Conservation (phyloP, 2,797 vertebrate genomes). For the Coregonus ussuriensis region DNA sequence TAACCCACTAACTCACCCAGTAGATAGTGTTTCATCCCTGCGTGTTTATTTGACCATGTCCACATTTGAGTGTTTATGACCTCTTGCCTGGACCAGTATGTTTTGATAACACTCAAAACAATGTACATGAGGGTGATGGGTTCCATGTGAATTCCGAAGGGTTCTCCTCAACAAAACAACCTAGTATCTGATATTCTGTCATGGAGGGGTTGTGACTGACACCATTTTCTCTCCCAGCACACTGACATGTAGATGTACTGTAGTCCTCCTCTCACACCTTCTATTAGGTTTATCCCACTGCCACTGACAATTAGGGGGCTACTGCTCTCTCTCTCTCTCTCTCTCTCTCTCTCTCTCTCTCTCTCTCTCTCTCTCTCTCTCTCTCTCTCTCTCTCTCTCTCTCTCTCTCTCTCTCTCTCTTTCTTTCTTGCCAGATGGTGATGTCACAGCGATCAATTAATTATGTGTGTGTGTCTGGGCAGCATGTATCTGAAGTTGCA, state of each 20-base stretch:
- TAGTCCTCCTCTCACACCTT: slow-evolving; percentile 2
- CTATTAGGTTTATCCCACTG: slow-evolving; percentile 26
- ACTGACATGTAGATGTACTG: slow-evolving; percentile 10
- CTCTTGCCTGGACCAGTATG: slow-evolving; percentile 17
- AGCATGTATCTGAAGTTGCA: slow-evolving; percentile 37
- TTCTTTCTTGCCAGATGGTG: slow-evolving; percentile 24
- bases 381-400: not conserved
- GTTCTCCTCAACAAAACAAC: slow-evolving; percentile 24
- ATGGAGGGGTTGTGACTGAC: slow-evolving; percentile 32
- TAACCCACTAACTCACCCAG: slow-evolving; percentile 35
- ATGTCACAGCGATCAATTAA: slow-evolving; percentile 45
- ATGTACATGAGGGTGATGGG: slow-evolving; percentile 12
- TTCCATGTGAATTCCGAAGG: slow-evolving; percentile 7
- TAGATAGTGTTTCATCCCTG: slow-evolving; percentile 9
- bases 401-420: not conserved
- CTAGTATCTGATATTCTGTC: slow-evolving; percentile 28
- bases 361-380: not conserved
- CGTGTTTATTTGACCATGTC: slow-evolving; percentile 42
- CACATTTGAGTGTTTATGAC: slow-evolving; percentile 11
- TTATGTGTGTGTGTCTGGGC: slow-evolving; percentile 10
- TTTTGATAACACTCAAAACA: slow-evolving; percentile 36
- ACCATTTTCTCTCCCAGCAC: slow-evolving; percentile 17
- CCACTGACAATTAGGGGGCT: too few relatives aligned
- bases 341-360: not conserved
- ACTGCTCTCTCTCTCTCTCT: not conserved